Conservation (phyloP, 2,797 vertebrate genomes). For the Esox lucius region DNA sequence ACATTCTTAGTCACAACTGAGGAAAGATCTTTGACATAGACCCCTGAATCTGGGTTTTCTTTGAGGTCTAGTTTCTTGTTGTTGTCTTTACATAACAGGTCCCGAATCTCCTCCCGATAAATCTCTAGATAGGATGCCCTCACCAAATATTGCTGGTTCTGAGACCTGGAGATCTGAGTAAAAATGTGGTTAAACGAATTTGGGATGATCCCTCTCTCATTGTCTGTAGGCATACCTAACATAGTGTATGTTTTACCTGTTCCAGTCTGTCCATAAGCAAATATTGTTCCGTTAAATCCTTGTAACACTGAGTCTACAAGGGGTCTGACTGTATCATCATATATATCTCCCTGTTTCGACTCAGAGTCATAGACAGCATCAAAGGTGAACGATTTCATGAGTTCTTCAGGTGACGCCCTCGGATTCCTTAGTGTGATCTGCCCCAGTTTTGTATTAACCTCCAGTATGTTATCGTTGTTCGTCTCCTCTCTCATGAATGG, state of each 20-base stretch:
- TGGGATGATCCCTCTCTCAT: slow-evolving; percentile 89
- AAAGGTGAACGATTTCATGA: slow-evolving; percentile 93
- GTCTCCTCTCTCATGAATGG: slow-evolving; percentile 84
- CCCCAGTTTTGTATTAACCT: slow-evolving; percentile 87
- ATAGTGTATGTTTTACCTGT: slow-evolving; percentile 98
- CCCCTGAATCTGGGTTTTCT: slow-evolving; percentile 86
- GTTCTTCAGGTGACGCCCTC: slow-evolving; percentile 80
- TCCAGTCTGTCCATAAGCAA: slow-evolving; percentile 94
- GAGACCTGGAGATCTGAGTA: slow-evolving; percentile 92
- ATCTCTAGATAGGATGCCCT: slow-evolving; percentile 96
- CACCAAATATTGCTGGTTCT: slow-evolving; percentile 94
- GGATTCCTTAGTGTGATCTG: slow-evolving; percentile 90
- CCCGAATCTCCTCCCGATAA: slow-evolving; percentile 95
- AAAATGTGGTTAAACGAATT: slow-evolving; percentile 94
- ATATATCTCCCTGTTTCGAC: slow-evolving; percentile 88
- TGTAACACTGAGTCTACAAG: slow-evolving; percentile 89
- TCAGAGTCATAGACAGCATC: slow-evolving; percentile 88
- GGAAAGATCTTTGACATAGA: slow-evolving; percentile 92
- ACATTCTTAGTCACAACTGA: slow-evolving; percentile 94
- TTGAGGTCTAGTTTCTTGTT: slow-evolving; percentile 91
- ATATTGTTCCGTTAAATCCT: slow-evolving; percentile 93
- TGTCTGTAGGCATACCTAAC: slow-evolving; percentile 87
- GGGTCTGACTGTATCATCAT: slow-evolving; percentile 90
- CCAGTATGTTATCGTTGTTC: slow-evolving; percentile 79
- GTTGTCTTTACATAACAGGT: slow-evolving; percentile 92